phyloP scores from a whole-genome alignment of 2,888 invertebrate species.

The Cerastis rubricosa region DNA sequence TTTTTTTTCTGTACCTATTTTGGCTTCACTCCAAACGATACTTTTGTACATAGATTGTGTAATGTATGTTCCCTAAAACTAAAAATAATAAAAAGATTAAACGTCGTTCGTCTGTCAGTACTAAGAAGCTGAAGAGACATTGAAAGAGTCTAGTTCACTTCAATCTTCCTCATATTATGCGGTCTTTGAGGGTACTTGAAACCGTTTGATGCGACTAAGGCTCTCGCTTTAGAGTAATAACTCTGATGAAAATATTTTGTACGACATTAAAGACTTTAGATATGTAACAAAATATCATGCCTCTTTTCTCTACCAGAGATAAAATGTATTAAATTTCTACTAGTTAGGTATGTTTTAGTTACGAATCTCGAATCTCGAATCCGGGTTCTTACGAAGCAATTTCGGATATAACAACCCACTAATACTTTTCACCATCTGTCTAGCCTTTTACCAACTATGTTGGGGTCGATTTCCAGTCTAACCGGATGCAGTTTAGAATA shows the following conservation, averaged over 20 bases:
- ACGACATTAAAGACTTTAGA: background rate
- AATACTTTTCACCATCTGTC: too few species aligned
- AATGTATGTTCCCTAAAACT: background rate
- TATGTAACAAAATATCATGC: background rate
- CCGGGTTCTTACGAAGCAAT: too few species aligned
- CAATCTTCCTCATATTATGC: background rate
- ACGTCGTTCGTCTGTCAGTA: background rate
- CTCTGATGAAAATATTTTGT: background rate
- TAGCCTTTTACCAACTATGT: too few species aligned
- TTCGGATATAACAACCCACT: background rate
- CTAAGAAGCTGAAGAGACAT: background rate
- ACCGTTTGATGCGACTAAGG: background rate
- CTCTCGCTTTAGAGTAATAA: background rate
- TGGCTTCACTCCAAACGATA: too few species aligned
- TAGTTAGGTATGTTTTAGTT: background rate
- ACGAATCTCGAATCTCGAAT: too few species aligned
- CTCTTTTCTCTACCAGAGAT: background rate
- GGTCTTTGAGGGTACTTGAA: constrained; percentile 9
- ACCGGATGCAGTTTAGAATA: too few species aligned
- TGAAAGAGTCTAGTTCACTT: constrained; percentile 18
- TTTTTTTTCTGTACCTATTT: too few species aligned
- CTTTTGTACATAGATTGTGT: too few species aligned
- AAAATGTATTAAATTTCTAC: background rate
- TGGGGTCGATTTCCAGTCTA: too few species aligned
- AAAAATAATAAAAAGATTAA: background rate